Percentiles rank a stretch among this genome's conserved stretches.
These are phyloP conservation scores for Drosophila hamatofila DNA, from an alignment of 2,888 invertebrate species.

Conservation along the genomic window DNA sequence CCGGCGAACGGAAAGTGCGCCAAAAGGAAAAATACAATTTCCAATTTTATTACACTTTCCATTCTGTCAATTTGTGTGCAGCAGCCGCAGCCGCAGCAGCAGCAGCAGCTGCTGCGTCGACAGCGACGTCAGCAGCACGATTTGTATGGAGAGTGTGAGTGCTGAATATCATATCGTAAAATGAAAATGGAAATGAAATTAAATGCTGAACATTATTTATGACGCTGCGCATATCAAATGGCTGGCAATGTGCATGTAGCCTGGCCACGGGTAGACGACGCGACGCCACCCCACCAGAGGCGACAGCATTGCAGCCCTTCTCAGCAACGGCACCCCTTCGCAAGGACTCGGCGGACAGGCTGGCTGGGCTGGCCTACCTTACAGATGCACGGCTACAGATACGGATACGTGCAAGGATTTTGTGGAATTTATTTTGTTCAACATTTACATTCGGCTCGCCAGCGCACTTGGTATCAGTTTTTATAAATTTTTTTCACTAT, in stretches of 20 bases:
- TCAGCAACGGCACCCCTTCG: slow-evolving; percentile 58
- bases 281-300: slow-evolving; percentile 20
- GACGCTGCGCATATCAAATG: slow-evolving; percentile 79
- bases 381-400: slow-evolving; percentile 47
- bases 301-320: slow-evolving; percentile 23
- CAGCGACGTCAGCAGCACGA: neutral
- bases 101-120: slow-evolving; percentile 22
- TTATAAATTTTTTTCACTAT: slow-evolving; percentile 58
- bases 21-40: slow-evolving; percentile 71
- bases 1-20: slow-evolving; percentile 47
- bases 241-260: slow-evolving; percentile 48
- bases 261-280: slow-evolving; percentile 9
- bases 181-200: slow-evolving; percentile 82
- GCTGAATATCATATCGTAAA: slow-evolving; percentile 76
- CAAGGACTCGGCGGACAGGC: slow-evolving; percentile 9
- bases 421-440: slow-evolving; percentile 69
- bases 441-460: slow-evolving; percentile 66
- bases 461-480: slow-evolving; percentile 32
- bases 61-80: slow-evolving; percentile 65
- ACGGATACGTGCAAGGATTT: slow-evolving; percentile 74
- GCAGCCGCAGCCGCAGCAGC: slow-evolving; percentile 9
- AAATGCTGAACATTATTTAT: slow-evolving; percentile 81
- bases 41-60: slow-evolving; percentile 78
- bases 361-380: slow-evolving; percentile 56
- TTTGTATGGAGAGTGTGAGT: slow-evolving; percentile 22